These are phyloP conservation scores for Ischnura elegans DNA, from an alignment of 2,888 invertebrate genomes.

Conservation along the genomic window DNA sequence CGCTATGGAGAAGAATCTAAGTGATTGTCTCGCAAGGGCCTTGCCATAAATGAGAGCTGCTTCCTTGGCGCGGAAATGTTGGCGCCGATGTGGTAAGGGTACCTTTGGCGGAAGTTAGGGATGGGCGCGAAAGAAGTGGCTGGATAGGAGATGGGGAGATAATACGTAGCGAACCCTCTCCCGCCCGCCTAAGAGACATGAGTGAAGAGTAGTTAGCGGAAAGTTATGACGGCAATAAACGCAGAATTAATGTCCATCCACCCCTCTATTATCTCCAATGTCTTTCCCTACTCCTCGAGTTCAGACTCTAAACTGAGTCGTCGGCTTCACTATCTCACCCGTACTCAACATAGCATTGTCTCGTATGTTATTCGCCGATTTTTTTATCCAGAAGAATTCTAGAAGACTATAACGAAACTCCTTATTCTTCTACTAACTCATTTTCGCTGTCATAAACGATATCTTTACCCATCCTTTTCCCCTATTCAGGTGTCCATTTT, in stretches of 20 bases:
- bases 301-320: too few relatives aligned
- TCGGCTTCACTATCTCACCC: neutral
- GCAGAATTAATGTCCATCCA: neutral
- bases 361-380: neutral
- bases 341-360: neutral
- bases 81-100: neutral
- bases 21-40: neutral
- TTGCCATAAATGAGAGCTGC: neutral
- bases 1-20: neutral
- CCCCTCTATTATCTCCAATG: neutral
- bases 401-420: too few relatives aligned
- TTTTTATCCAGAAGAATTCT: too few relatives aligned
- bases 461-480: too few relatives aligned
- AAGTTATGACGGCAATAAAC: conserved; percentile 45
- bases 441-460: too few relatives aligned
- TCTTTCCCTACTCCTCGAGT: neutral
- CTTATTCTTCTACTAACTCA: too few relatives aligned
- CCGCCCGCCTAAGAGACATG: neutral
- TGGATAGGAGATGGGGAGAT: neutral
- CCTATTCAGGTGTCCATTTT: too few relatives aligned
- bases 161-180: neutral
- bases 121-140: neutral
- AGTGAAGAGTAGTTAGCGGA: conserved; percentile 36
- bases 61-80: neutral
- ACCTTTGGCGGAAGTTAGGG: neutral